Conservation (phyloP, 2,888 invertebrate species). For the Chaitophorus viminalis region DNA sequence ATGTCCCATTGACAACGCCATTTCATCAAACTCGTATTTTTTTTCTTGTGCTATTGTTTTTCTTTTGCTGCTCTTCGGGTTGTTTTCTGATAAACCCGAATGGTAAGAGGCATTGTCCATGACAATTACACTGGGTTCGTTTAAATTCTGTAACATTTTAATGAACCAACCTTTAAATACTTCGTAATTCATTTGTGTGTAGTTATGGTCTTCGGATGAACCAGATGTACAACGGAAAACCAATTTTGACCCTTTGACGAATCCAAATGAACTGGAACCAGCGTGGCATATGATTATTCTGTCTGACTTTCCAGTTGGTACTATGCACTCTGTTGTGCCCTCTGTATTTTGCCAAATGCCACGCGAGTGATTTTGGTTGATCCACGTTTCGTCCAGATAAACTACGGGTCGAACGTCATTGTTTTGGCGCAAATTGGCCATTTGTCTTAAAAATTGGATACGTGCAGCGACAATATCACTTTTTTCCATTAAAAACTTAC, state of each 20-base stretch:
- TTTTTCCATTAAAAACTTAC: constrained; percentile 34
- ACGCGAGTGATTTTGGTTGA: too few relatives aligned
- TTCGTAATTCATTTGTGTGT: constrained; percentile 53
- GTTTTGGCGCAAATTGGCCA: not conserved
- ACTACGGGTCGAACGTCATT: not conserved
- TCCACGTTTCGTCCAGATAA: not conserved
- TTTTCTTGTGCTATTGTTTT: not conserved
- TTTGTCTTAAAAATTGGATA: not conserved
- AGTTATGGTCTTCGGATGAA: constrained; percentile 49
- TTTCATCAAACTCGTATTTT: not conserved
- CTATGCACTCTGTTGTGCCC: not conserved
- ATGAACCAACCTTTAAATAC: constrained; percentile 55
- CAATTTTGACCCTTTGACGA: constrained; percentile 26
- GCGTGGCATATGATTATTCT: constrained; percentile 48
- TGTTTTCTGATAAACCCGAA: constrained; percentile 16
- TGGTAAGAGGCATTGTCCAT: constrained; percentile 27
- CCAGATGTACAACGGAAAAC: constrained; percentile 46
- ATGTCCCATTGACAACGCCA: not conserved
- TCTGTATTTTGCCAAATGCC: not conserved
- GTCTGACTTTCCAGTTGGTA: constrained; percentile 42
- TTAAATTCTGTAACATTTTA: constrained; percentile 19
- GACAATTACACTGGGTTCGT: constrained; percentile 48
- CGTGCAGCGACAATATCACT: constrained; percentile 7
- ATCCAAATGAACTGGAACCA: constrained; percentile 55
- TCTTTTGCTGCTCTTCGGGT: not conserved